Conservation (phyloP, 1,140 invertebrate species). For the Pseudomyrmex sp. region DNA sequence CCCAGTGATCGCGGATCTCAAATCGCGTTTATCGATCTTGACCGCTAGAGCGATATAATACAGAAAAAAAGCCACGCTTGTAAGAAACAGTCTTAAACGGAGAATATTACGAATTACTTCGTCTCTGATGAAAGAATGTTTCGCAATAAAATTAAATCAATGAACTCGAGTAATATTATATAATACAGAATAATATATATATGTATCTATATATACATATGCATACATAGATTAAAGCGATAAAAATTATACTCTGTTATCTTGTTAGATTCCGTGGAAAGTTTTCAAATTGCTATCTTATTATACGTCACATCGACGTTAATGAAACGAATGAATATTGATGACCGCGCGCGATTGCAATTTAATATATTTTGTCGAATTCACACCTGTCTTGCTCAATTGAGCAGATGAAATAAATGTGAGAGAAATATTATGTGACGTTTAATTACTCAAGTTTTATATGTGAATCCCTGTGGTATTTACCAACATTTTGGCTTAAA, state of each 20-base stretch:
- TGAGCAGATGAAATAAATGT: constrained; percentile 3
- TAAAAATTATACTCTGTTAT: constrained; percentile 2
- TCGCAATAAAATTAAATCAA: not conserved
- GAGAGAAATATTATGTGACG: not conserved
- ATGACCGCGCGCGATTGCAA: not conserved
- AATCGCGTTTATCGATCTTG: constrained; percentile 49
- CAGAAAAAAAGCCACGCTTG: not conserved
- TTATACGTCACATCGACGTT: not conserved
- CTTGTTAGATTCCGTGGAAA: not conserved
- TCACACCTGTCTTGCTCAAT: not conserved
- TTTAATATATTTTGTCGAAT: not conserved
- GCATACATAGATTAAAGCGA: no score
- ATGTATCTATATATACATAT: not conserved
- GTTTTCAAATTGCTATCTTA: not conserved
- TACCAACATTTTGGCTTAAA: constrained; percentile 41
- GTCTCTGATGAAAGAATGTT: not conserved
- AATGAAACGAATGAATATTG: constrained; percentile 23
- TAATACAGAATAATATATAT: not conserved
- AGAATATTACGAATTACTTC: no score
- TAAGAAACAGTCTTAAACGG: no score
- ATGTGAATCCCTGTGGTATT: not conserved
- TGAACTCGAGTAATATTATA: not conserved
- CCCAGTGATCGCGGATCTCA: constrained; percentile 70
- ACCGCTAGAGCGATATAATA: not conserved
- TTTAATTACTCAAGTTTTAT: constrained; percentile 7